Evolutionary conservation across 2,113 vertebrate genomes (phyloP), one percentile per base, ranked within the genome.

Genomic region (Otus sunia): DNA sequence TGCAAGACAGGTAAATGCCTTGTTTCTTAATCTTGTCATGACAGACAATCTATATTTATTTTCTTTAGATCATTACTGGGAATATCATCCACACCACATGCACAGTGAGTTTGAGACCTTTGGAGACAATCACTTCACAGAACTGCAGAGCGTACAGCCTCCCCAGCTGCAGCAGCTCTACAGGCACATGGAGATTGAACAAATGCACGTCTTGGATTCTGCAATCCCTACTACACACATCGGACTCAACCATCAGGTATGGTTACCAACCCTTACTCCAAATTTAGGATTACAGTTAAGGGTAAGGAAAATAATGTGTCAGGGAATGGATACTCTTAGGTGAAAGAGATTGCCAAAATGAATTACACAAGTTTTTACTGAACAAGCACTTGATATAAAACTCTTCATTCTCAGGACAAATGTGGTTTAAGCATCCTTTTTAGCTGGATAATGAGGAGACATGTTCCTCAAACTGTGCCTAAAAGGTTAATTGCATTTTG

Each of bases 81-180:
- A 99, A 15, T 99, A 99, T 87, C 98, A 99, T 90, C 52, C 98
- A 41, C 99, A 98, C 41, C 98, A 99, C 30, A 98, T 99, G 96
- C 98, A 98, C 75, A 98, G 93, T 11, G 99, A 99, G 62, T 99
- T 99, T 79, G 99, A 99, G 96, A 98, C 96, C 95, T 99, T 99
- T 60, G 97, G 98, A 10, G 99, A 99, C 93, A 98, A 98, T 73
- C 99, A 99, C 93, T 99, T 99, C 97, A 99, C 99, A 19, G 99
- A 99, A 88, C 98, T 99, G 86, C 99, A 99, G 98, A 99, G 99
- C 0, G 99, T 99, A 29, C 99, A 99, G 95, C 97, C 99, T 30
- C 98, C 99, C 2, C 99, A 99, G 97, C 94, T 99, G 41, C 97
- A 99, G 55, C 98, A 98, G 93, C 98, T 99, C 43, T 99, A 98